phyloP scores from a whole-genome alignment of 2,888 invertebrate genomes.

The Halocaridina rubra region DNA sequence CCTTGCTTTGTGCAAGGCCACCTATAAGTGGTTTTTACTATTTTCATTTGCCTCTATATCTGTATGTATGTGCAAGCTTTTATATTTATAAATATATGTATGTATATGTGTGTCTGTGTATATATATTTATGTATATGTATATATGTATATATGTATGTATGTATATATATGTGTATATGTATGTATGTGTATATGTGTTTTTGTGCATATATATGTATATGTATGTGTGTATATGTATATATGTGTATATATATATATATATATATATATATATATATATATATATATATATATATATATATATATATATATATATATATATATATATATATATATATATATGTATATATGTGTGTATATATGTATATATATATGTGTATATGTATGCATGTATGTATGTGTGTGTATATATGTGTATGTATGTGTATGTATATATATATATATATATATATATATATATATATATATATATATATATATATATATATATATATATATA shows the following conservation, averaged over 20 bases:
- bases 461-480: not conserved
- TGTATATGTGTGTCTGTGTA: no score
- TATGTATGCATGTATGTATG: not conserved
- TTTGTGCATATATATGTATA: no score
- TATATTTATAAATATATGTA: no score
- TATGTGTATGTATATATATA: slow-evolving; percentile 8
- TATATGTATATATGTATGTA: no score
- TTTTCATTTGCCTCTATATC: no score
- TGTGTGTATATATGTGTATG: slow-evolving; percentile 1
- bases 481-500: not conserved
- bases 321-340: not conserved
- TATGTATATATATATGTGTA: not conserved
- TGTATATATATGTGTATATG: no score
- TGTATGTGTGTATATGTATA: no score
- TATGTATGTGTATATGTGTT: no score
- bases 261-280: slow-evolving; percentile 8
- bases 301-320: slow-evolving; percentile 8
- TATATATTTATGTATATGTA: no score
- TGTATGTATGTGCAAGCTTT: no score
- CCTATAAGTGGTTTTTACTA: no score
- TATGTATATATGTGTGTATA: not conserved
- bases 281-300: not conserved
- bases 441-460: not conserved
- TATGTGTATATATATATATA: not conserved
- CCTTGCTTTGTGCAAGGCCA: no score